Base-by-base conservation (phyloP, 2,113 vertebrate genomes). In the Tautogolabrus adspersus region DNA sequence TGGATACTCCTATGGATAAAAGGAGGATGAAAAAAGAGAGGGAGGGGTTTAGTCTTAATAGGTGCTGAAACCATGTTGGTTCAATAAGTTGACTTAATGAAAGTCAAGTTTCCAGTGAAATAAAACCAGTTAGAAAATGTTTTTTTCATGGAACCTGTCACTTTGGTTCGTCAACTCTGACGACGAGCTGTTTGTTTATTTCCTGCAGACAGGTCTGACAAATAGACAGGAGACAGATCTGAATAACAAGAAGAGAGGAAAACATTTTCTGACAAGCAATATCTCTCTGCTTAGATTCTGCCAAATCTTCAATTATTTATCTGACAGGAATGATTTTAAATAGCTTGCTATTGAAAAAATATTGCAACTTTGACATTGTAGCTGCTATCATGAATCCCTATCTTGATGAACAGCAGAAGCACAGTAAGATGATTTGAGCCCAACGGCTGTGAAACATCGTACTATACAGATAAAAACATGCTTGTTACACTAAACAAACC, bases 161-260 rank as follows among this genome's bases (percentile, higher is more conserved):
- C 37, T 16, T 13, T 22, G 38, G 58, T 26, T 26, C 52, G n/a
- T 42, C 70, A 19, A 4, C 16, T 49, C 15, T 49, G 47, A 19
- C 3, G 46, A 47, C 16, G 15, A 18, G 15, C 40, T 10, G 30
- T 47, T 56, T 44, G 55, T 84, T 76, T 69, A 46, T 66, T 82
- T 66, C 38, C 75, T 57, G 19, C 54, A 26, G 55, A 70, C 67
- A 65, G 46, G 8, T 66, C 38, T 49, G 49, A 81, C 69, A 74
- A 69, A 70, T 9, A 60, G 46, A 72, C 38, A 0, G 21, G n/a
- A 58, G 42, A 66, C 10, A 12, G 26, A 22, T 66, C 49, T 57
- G 11, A 83, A 56, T 4, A 66, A 73, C 46, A 72, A 61, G 56
- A 71, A 21, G n/a, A 75, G 67, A 63, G 51, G 1, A 70, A 74